Evolutionary conservation across 2,113 vertebrate species (phyloP), one percentile per base, ranked within the genome.

Genomic region (Elephas maximus): DNA sequence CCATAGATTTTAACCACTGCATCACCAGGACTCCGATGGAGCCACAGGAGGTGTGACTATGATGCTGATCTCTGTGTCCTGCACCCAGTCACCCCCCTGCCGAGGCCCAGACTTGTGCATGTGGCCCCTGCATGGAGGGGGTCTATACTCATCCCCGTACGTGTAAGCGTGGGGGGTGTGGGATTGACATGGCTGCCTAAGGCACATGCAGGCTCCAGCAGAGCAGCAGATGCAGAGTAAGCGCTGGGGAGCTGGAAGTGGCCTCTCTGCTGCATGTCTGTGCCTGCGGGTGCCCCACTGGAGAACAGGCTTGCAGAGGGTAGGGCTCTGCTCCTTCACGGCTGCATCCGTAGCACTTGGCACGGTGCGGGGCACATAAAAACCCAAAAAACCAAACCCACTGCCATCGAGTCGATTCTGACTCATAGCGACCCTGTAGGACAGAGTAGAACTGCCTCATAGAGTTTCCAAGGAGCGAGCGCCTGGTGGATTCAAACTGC

Each of bases 151-250:
- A 33, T 23, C 8, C 0, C 9, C 4, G 62, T 28, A 21, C 26
- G 0, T 21, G 82, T 1, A 1, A 2, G 3, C 10, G 0, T 6
- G 8, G 48, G 1, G 1, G 30, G 4, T 0, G 0, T 2, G 17
- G 53, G 8, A 0, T 53, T 45, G 33, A 6, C 45, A 37, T 8
- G 28, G 85, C 6, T 0, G 5, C 77, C 60, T 23, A 6, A 4
- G 0, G 18, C 53, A 3, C 0, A 0, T 37, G 45, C 37, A 41
- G 4, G 24, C 30, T 1, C 67, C 48, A 33, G 11, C 60, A 51
- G 65, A 79, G 33, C 18, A 0, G 15, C 76, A 37, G 73, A 33
- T 5, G 12, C n/a, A 8, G 2, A 30, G 67, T 5, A 11, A 23
- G 37, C 18, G 1, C 65, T 44, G 24, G 0, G 2, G 15, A 7